phyloP scores from a whole-genome alignment of 1,140 invertebrate genomes.

The Drosophila varians region DNA sequence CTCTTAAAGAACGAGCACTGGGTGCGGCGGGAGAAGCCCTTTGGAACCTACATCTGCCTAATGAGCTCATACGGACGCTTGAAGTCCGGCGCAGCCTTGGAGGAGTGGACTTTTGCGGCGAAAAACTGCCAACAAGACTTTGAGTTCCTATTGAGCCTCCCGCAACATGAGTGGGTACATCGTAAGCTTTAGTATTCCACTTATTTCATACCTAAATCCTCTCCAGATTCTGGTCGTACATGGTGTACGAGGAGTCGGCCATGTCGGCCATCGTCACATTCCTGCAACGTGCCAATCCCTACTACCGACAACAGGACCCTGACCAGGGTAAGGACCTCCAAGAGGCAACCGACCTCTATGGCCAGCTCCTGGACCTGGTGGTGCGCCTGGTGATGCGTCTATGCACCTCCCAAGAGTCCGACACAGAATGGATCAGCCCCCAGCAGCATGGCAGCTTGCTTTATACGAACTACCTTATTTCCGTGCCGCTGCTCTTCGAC shows the following conservation, averaged over 20 bases:
- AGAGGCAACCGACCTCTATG: constrained; percentile 81
- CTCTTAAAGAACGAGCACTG: constrained; percentile 52
- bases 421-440: constrained; percentile 88
- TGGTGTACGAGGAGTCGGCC: constrained; percentile 88
- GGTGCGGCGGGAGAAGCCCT: constrained; percentile 51
- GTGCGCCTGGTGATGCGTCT: constrained; percentile 89
- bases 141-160: constrained; percentile 58
- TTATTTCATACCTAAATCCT: not conserved
- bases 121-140: constrained; percentile 64
- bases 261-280: constrained; percentile 89
- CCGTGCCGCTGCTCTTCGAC: constrained; percentile 92
- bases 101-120: constrained; percentile 72
- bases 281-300: constrained; percentile 89
- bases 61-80: constrained; percentile 51
- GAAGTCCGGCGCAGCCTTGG: constrained; percentile 59
- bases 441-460: constrained; percentile 88
- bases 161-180: constrained; percentile 65
- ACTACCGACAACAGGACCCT: constrained; percentile 84
- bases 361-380: constrained; percentile 86
- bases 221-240: constrained; percentile 88
- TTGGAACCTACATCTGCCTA: constrained; percentile 61
- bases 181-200: not conserved
- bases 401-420: constrained; percentile 89
- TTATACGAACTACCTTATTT: constrained; percentile 92
- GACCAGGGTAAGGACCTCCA: constrained; percentile 64